Conservation (phyloP, 2,888 invertebrate genomes). For the Buathra laborator region DNA sequence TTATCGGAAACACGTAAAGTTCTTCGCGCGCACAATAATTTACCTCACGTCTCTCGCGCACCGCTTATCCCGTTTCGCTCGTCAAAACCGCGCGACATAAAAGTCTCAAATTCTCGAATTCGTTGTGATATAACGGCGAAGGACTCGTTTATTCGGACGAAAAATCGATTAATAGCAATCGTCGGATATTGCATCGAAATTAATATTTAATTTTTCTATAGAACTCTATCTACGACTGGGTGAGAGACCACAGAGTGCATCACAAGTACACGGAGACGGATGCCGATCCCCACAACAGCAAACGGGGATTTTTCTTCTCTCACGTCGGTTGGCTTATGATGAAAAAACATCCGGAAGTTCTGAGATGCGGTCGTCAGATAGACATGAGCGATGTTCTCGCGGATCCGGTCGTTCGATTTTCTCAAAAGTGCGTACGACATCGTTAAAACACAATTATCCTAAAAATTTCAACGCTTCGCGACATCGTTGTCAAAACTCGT, state of each 20-base stretch:
- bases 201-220: conserved; percentile 76
- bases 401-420: conserved; percentile 93
- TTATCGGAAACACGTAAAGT: no score
- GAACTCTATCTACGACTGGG: conserved; percentile 91
- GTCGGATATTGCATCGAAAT: not conserved
- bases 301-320: conserved; percentile 95
- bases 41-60: no score
- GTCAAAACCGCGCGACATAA: no score
- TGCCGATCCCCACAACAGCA: conserved; percentile 94
- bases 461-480: not conserved
- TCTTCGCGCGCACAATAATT: no score
- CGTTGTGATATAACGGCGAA: no score
- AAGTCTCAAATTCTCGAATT: no score
- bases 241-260: conserved; percentile 91
- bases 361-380: conserved; percentile 90
- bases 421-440: conserved; percentile 88
- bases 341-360: conserved; percentile 95
- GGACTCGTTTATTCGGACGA: no score
- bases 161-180: no score
- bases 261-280: conserved; percentile 91
- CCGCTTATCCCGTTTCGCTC: no score
- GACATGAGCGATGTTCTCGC: conserved; percentile 92
- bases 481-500: not conserved
- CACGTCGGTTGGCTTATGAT: conserved; percentile 97
- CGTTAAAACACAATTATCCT: no score